Conservation (phyloP, 92 coral and sea anemone species). For the Epizoanthus scotinus region DNA sequence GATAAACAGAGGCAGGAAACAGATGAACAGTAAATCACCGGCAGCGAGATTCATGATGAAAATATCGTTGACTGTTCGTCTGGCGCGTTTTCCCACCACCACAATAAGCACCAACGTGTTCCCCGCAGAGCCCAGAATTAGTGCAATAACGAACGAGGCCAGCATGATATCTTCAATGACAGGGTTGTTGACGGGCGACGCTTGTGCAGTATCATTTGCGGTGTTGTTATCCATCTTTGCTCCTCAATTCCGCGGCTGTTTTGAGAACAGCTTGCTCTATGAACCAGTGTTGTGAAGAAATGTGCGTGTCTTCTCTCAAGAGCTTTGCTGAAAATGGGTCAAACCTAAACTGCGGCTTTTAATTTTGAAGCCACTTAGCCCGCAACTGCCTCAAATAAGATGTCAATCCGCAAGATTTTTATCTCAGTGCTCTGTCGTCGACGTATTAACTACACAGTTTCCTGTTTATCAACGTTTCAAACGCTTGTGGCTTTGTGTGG, state of each 20-base stretch:
- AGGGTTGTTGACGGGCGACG: background rate
- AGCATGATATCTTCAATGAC: slow-evolving; percentile 10
- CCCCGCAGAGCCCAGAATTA: slow-evolving; percentile 67
- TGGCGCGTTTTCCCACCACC: slow-evolving; percentile 63
- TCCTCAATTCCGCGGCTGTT: background rate
- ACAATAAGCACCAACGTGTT: slow-evolving; percentile 68
- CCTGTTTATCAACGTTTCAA: slow-evolving; percentile 20
- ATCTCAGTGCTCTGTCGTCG: slow-evolving; percentile 15
- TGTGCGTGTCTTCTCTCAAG: background rate
- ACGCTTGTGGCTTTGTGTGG: slow-evolving; percentile 19
- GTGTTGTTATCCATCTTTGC: slow-evolving; percentile 5
- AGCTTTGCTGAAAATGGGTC: background rate
- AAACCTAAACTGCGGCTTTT: background rate
- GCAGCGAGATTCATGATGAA: slow-evolving; percentile 81
- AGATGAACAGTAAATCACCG: slow-evolving; percentile 64
- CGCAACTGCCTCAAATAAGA: background rate
- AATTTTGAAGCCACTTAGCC: background rate
- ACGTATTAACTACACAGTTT: slow-evolving; percentile 18
- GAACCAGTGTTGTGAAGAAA: background rate
- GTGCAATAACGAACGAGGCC: slow-evolving; percentile 59
- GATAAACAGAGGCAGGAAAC: slow-evolving; percentile 64
- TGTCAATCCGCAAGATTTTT: slow-evolving; percentile 4
- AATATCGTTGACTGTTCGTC: slow-evolving; percentile 67
- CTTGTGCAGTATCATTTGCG: background rate
- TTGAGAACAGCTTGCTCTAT: background rate